Evolutionary conservation across 23 tunicate genomes (phyloP).

Genomic region (Trididemnum miniatum): DNA sequence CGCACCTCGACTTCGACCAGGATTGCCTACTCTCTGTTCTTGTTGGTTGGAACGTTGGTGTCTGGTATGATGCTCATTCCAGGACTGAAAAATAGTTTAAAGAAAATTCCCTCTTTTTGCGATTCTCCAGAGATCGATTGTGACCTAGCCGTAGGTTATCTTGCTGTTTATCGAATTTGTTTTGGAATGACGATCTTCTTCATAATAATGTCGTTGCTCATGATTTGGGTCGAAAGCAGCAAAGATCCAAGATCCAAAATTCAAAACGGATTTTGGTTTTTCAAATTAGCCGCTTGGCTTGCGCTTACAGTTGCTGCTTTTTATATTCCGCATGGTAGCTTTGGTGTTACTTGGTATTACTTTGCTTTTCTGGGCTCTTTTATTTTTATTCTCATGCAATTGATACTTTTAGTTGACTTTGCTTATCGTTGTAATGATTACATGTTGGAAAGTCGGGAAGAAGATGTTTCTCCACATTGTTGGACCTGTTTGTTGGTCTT

Average conservation of each 20-base stretch:
- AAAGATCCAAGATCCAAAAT: slow-evolving; percentile 94
- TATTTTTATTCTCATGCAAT: slow-evolving; percentile 87
- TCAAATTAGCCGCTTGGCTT: slow-evolving; percentile 67
- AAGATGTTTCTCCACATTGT: slow-evolving; percentile 75
- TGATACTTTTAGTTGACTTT: slow-evolving; percentile 93
- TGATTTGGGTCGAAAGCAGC: slow-evolving; percentile 71
- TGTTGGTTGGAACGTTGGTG: slow-evolving; percentile 73
- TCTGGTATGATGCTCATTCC: slow-evolving; percentile 82
- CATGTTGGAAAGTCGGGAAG: slow-evolving; percentile 79
- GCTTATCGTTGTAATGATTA: slow-evolving; percentile 83
- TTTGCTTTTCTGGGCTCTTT: slow-evolving; percentile 84
- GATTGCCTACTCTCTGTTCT: slow-evolving; percentile 78
- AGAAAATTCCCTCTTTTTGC: slow-evolving; percentile 84
- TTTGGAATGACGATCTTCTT: slow-evolving; percentile 89
- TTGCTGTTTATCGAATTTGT: slow-evolving; percentile 94
- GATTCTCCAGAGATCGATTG: slow-evolving; percentile 51
- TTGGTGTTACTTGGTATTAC: slow-evolving; percentile 72
- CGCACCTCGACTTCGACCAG: slow-evolving; percentile 86
- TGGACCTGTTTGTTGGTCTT: slow-evolving; percentile 69
- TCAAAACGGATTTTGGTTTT: slow-evolving; percentile 98
- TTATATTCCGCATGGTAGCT: slow-evolving; percentile 84
- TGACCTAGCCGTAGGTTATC: slow-evolving; percentile 74
- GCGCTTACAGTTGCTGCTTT: slow-evolving; percentile 90
- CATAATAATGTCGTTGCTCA: slow-evolving; percentile 52
- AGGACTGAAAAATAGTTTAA: slow-evolving; percentile 69